Evolutionary conservation across 2,888 invertebrate genomes (phyloP).

Genomic region (Pterobdella sp.): DNA sequence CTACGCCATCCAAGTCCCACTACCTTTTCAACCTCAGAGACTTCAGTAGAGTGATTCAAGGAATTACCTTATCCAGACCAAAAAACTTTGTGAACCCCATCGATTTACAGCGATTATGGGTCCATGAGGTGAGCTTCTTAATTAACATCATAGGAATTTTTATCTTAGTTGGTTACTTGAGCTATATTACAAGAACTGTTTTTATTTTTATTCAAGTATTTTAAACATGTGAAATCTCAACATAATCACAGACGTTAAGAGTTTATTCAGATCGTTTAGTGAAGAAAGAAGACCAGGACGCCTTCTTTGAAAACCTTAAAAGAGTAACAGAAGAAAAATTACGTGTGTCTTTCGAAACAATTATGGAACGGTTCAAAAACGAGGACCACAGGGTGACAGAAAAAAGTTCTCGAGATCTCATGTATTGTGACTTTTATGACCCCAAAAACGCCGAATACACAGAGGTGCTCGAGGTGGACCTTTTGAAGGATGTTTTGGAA

Average conservation of each 20-base stretch:
- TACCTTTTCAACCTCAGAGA: constrained; percentile 58
- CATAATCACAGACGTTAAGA: constrained; percentile 60
- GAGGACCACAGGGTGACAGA: constrained; percentile 47
- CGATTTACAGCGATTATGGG: constrained; percentile 84
- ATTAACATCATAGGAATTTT: too few species aligned
- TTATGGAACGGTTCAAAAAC: constrained; percentile 64
- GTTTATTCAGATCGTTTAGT: constrained; percentile 86
- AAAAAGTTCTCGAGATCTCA: constrained; percentile 56
- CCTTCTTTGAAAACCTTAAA: constrained; percentile 69
- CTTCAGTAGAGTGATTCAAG: constrained; percentile 76
- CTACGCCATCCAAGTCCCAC: constrained; percentile 52
- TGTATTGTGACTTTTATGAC: constrained; percentile 91
- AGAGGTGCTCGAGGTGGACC: constrained; percentile 75
- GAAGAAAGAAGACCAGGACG: constrained; percentile 70
- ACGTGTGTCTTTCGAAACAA: constrained; percentile 49
- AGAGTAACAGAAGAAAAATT: constrained; percentile 59
- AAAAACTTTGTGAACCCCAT: constrained; percentile 77
- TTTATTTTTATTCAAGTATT: too few species aligned
- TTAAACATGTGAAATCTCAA: too few species aligned
- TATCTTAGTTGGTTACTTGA: too few species aligned
- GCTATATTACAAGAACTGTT: too few species aligned
- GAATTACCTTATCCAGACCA: constrained; percentile 80
- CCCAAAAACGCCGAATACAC: constrained; percentile 82
- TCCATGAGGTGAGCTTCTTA: constrained; percentile 68
- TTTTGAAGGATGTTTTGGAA: constrained; percentile 72